Conservation (phyloP, 1,140 invertebrate genomes). For the Scaptomyza pallida region DNA sequence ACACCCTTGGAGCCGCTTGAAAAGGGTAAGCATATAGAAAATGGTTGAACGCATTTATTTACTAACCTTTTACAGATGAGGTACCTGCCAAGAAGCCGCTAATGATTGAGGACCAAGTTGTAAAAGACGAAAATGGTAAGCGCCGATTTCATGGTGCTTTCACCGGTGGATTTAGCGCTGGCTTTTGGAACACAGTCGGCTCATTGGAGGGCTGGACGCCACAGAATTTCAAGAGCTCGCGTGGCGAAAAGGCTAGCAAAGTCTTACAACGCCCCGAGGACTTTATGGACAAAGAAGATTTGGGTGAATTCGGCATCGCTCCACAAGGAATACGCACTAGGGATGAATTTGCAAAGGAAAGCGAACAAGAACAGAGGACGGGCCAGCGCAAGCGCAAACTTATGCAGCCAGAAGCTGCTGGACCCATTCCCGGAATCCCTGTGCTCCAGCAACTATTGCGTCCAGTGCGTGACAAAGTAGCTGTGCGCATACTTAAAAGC, state of each 20-base stretch:
- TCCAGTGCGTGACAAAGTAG: constrained; percentile 93
- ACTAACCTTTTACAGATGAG: constrained; percentile 87
- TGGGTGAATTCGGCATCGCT: constrained; percentile 97
- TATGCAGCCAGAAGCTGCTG: constrained; percentile 84
- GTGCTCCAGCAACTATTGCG: constrained; percentile 91
- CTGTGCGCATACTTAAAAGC: constrained; percentile 92
- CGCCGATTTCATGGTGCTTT: constrained; percentile 99
- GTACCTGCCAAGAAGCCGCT: constrained; percentile 92
- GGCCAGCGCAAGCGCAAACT: constrained; percentile 82
- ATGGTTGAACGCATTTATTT: too few species aligned
- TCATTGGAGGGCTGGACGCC: constrained; percentile 98
- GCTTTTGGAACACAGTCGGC: constrained; percentile 98
- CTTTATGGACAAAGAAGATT: constrained; percentile 99
- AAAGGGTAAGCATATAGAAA: constrained; percentile 87
- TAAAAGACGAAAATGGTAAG: constrained; percentile 94
- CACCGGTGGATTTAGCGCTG: constrained; percentile 99
- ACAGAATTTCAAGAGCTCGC: constrained; percentile 95
- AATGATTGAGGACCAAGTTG: constrained; percentile 94
- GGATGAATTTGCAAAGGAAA: constrained; percentile 87
- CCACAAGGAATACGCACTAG: constrained; percentile 92
- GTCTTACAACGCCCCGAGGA: constrained; percentile 91
- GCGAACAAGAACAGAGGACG: constrained; percentile 84
- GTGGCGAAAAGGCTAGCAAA: constrained; percentile 87
- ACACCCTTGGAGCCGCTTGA: constrained; percentile 90
- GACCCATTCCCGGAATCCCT: constrained; percentile 91